Evolutionary conservation across 1,140 invertebrate genomes (phyloP), one percentile per base, ranked within the genome.

Genomic region (Melitaea cinxia): DNA sequence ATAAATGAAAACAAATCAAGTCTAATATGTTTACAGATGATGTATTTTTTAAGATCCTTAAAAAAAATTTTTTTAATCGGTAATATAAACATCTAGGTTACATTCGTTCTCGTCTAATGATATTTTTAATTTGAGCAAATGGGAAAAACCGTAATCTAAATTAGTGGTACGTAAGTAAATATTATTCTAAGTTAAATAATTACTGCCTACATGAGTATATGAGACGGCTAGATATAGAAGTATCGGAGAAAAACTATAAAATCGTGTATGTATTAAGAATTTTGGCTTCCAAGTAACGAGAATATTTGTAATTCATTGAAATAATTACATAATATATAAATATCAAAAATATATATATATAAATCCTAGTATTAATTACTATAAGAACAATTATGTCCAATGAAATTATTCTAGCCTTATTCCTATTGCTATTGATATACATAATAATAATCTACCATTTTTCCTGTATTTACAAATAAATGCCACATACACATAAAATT

Each of bases 321-420:
- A n/a, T n/a, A n/a, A n/a, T 57, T 45, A 45, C 15, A 57, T 57
- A 57, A 57, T 7, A 2, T 10, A 42, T 12, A 28, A 45, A 24
- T 15, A 57, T 57, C 15, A 28, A 57, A 42, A 56, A 56, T 17
- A 10, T n/a, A 55, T 17, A 26, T n/a, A 30, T 28, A 33, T 21
- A 4, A 37, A 54, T 54, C 6, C 54, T 37, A 56, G 54, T 2
- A 57, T 19, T 47, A 57, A 26, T 15, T 23, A 57, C 37, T 2
- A 45, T 45, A 30, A 47, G 7, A 39, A 24, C 15, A 28, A 57
- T 57, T 47, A 57, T 42, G 45, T 45, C 30, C 24, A 57, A 45
- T 45, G 14, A n/a, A 57, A 45, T 45, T 45, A 57, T 47, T 57
- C 12, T 24, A 15, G 10, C 7, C 24, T 52, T 15, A 52, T 56